Percentiles rank a stretch among this genome's conserved stretches.
phyloP scores from a whole-genome alignment of 2,888 invertebrate species.

The Lepetodrilus schrolli region DNA sequence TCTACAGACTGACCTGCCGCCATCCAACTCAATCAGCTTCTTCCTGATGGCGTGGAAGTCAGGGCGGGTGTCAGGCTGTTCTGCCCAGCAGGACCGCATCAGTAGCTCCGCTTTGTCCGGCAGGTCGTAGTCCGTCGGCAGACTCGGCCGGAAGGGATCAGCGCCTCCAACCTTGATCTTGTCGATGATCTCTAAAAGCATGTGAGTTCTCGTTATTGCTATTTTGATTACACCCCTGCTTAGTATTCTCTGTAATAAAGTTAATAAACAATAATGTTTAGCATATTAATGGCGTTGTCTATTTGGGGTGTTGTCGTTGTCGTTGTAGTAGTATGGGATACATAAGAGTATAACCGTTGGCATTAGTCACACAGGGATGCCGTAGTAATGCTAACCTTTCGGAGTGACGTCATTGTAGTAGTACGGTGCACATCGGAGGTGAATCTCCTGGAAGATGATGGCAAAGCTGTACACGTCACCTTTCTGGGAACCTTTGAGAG shows the following conservation, averaged over 20 bases:
- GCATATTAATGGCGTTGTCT: neutral
- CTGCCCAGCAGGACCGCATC: constrained; percentile 67
- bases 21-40: constrained; percentile 56
- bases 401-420: constrained; percentile 52
- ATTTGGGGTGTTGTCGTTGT: no score
- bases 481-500: constrained; percentile 66
- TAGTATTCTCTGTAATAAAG: no score
- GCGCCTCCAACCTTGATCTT: constrained; percentile 52
- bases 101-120: constrained; percentile 56
- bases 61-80: constrained; percentile 61
- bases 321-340: constrained; percentile 58
- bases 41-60: constrained; percentile 63
- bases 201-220: no score
- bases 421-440: constrained; percentile 57
- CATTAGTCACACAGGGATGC: no score
- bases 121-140: constrained; percentile 49
- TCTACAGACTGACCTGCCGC: constrained; percentile 50
- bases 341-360: no score
- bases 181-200: constrained; percentile 65
- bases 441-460: constrained; percentile 90
- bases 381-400: constrained; percentile 47
- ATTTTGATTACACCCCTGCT: no score
- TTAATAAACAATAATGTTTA: no score
- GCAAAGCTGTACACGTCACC: constrained; percentile 88
- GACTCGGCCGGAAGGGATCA: constrained; percentile 60